Conservation (phyloP, 2,888 invertebrate genomes). For the Nasonia oneida region DNA sequence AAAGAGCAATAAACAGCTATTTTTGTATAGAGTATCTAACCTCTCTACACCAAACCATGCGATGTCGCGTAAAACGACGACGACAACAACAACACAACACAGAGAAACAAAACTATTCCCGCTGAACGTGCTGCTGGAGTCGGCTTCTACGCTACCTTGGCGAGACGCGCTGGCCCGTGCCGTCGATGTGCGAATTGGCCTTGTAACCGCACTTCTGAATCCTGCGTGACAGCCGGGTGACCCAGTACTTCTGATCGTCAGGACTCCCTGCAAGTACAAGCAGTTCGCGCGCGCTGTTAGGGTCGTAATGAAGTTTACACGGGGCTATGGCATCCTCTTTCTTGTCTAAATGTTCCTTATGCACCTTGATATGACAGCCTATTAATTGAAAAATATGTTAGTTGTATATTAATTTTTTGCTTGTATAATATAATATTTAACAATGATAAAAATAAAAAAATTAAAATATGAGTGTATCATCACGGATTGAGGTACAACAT, state of each 20-base stretch:
- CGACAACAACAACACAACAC: constrained; percentile 72
- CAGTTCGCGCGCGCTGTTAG: constrained; percentile 95
- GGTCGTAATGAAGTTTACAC: constrained; percentile 97
- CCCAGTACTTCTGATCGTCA: constrained; percentile 96
- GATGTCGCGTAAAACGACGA: constrained; percentile 66
- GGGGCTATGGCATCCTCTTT: constrained; percentile 93
- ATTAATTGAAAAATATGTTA: constrained; percentile 58
- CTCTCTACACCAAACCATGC: constrained; percentile 77
- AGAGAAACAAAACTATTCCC: constrained; percentile 76
- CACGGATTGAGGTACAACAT: constrained; percentile 75
- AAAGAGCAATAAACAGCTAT: constrained; percentile 67
- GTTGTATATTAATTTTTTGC: background rate
- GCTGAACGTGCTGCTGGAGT: constrained; percentile 70
- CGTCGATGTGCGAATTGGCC: constrained; percentile 84
- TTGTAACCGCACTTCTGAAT: constrained; percentile 96
- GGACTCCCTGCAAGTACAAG: constrained; percentile 91
- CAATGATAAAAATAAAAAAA: background rate
- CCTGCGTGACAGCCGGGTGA: constrained; percentile 92
- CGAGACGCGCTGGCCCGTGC: constrained; percentile 81
- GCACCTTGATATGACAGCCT: constrained; percentile 98
- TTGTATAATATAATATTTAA: background rate
- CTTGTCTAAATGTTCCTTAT: constrained; percentile 96
- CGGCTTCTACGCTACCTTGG: constrained; percentile 83
- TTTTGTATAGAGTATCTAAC: constrained; percentile 70
- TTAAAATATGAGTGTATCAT: constrained; percentile 69